phyloP scores from a whole-genome alignment of 2,113 vertebrate species.

The Tyrannus savana region DNA sequence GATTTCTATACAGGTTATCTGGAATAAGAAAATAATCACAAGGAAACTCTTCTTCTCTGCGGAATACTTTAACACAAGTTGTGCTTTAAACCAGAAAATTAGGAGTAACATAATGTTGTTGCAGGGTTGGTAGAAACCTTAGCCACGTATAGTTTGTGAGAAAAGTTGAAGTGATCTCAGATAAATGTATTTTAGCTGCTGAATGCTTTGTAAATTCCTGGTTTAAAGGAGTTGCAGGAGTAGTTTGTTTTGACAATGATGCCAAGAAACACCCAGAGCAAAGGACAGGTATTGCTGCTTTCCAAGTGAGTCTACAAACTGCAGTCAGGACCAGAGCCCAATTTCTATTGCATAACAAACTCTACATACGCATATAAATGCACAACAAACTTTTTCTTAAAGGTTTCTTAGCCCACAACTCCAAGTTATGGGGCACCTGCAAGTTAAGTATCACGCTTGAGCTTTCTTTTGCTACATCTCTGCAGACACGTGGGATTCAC shows the following conservation, averaged over 20 bases:
- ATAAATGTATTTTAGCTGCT: neutral
- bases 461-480: accelerated
- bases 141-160: accelerated
- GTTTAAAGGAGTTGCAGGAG: neutral
- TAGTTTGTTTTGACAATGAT: neutral
- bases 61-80: neutral
- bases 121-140: neutral
- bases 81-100: neutral
- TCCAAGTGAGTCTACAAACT: neutral
- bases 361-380: neutral
- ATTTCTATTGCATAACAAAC: neutral
- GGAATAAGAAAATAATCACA: neutral
- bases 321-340: neutral
- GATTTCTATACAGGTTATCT: neutral
- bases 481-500: accelerated
- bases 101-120: neutral
- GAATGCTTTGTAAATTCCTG: neutral
- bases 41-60: neutral
- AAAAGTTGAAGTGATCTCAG: neutral
- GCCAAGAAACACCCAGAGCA: neutral
- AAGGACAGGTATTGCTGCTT: conserved; percentile 5
- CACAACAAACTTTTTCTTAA: neutral
- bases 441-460: accelerated
- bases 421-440: neutral
- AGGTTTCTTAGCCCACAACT: neutral